These are phyloP conservation scores for Coptotermes formosanus DNA, from an alignment of 1,140 invertebrate genomes.

Conservation along the genomic window DNA sequence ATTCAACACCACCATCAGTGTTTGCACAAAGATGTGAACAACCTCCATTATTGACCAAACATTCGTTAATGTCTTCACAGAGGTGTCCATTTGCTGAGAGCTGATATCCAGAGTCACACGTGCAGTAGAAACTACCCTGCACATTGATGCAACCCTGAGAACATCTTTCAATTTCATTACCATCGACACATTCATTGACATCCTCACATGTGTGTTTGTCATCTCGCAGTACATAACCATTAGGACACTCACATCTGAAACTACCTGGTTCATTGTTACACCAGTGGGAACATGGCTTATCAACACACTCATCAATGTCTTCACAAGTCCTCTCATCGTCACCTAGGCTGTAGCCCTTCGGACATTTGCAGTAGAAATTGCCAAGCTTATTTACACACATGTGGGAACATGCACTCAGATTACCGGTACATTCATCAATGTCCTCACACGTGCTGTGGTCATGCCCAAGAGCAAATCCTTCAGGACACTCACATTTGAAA, in stretches of 20 bases:
- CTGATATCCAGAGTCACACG: conserved; percentile 48
- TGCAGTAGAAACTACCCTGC: conserved; percentile 50
- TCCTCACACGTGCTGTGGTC: conserved; percentile 56
- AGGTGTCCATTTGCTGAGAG: conserved; percentile 47
- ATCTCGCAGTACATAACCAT: conserved; percentile 51
- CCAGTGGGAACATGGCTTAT: conserved; percentile 56
- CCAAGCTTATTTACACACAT: conserved; percentile 52
- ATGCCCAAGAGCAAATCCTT: conserved; percentile 45
- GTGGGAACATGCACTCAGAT: conserved; percentile 45
- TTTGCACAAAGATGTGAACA: conserved; percentile 58
- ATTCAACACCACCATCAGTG: conserved; percentile 49
- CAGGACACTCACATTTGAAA: conserved; percentile 51
- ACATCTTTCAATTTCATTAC: conserved; percentile 46
- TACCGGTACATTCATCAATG: conserved; percentile 42
- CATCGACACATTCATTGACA: conserved; percentile 64
- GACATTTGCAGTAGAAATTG: conserved; percentile 50
- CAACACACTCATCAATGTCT: conserved; percentile 53
- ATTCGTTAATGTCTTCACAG: conserved; percentile 54
- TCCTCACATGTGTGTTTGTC: conserved; percentile 49
- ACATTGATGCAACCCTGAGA: conserved; percentile 57
- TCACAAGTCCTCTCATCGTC: conserved; percentile 47
- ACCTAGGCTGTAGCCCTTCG: conserved; percentile 47
- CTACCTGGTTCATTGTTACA: conserved; percentile 67
- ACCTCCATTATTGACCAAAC: conserved; percentile 51
- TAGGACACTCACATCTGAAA: conserved; percentile 61